Conservation (phyloP, 2,888 invertebrate genomes). For the Drosophila buzzatii region DNA sequence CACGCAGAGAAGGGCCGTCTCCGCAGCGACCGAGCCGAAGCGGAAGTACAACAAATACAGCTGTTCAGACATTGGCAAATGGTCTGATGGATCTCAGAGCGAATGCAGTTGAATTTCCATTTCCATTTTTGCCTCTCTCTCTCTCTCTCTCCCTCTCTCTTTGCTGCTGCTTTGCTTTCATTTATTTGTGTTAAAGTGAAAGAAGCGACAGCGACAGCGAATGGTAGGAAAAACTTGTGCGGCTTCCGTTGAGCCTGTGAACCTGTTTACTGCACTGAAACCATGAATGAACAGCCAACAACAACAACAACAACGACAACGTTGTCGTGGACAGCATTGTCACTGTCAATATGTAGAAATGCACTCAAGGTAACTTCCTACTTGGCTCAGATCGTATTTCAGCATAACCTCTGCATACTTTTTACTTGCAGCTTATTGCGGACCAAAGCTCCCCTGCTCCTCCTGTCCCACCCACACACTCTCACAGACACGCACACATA, state of each 20-base stretch:
- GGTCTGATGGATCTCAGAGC: conserved; percentile 11
- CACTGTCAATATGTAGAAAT: conserved; percentile 79
- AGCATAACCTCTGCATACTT: conserved; percentile 72
- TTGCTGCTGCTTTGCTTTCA: conserved; percentile 10
- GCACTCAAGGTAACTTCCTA: conserved; percentile 84
- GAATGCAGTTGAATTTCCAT: conserved; percentile 50
- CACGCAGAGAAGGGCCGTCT: conserved; percentile 24
- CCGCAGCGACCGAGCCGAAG: conserved; percentile 14
- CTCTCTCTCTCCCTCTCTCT: conserved; percentile 18
- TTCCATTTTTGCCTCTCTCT: conserved; percentile 4
- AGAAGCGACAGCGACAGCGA: conserved; percentile 13
- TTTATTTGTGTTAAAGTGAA: conserved; percentile 31
- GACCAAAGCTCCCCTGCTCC: conserved; percentile 32
- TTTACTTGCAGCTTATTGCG: conserved; percentile 63
- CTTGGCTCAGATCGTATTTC: conserved; percentile 71
- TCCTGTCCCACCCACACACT: conserved; percentile 5
- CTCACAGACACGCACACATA: not conserved
- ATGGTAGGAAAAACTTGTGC: conserved; percentile 61
- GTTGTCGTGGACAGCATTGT: conserved; percentile 61
- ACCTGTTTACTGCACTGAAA: conserved; percentile 72
- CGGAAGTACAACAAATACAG: conserved; percentile 74
- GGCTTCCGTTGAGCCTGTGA: conserved; percentile 80
- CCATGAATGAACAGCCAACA: conserved; percentile 72
- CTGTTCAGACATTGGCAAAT: conserved; percentile 49
- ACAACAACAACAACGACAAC: conserved; percentile 12